These are phyloP conservation scores for Halocynthia roretzi DNA, from an alignment of 23 tunicate species.

Conservation along the genomic window DNA sequence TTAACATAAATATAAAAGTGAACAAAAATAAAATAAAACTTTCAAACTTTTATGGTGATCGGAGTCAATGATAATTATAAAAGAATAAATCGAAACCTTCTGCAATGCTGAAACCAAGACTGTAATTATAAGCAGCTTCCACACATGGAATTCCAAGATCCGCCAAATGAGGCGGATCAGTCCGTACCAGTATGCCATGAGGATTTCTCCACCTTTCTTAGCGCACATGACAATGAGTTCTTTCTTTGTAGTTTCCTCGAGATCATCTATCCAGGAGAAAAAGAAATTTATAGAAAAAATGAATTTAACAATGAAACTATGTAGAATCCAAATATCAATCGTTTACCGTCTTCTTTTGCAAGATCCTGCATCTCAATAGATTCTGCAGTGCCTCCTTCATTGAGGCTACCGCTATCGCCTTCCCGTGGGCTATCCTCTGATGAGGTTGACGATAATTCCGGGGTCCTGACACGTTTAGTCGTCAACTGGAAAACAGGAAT, in stretches of 20 bases:
- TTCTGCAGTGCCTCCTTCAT: not conserved
- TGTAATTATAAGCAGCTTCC: slow-evolving; percentile 57
- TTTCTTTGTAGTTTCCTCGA: not conserved
- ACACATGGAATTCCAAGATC: slow-evolving; percentile 60
- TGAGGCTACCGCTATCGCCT: not conserved
- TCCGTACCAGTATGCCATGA: slow-evolving; percentile 14
- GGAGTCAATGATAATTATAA: not conserved
- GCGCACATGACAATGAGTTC: not conserved
- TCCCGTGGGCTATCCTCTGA: not conserved
- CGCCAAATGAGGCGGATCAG: slow-evolving; percentile 19
- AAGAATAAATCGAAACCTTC: slow-evolving; percentile 19
- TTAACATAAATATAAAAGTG: not conserved
- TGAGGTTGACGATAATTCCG: not conserved
- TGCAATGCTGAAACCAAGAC: slow-evolving; percentile 66
- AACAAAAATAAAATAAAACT: too few species aligned
- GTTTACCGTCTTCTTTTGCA: not conserved
- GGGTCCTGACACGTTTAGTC: slow-evolving; percentile 6
- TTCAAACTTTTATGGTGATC: too few species aligned
- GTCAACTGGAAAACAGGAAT: slow-evolving; percentile 1
- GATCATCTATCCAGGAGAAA: too few species aligned
- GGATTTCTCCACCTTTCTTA: not conserved
- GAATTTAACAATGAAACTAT: too few species aligned
- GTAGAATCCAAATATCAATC: not conserved
- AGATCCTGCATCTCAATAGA: slow-evolving; percentile 26
- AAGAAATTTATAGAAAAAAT: too few species aligned